Evolutionary conservation across 2,797 vertebrate species (phyloP), one percentile per base, ranked within the genome.

Genomic region (Chelonia mydas): DNA sequence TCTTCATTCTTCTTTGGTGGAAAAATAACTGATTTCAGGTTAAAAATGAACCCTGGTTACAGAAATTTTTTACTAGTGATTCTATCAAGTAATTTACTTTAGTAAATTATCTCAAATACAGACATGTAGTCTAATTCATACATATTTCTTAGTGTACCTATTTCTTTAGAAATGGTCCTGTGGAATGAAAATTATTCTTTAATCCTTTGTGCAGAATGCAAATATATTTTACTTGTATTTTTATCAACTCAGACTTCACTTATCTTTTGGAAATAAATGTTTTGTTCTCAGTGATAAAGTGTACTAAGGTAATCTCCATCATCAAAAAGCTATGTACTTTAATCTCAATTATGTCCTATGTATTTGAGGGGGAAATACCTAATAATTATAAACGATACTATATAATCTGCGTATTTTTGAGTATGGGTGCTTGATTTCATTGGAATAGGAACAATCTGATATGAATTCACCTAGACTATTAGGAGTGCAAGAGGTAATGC

Each of bases 31-130:
- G 92, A 87, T 89, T 92, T 97, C 1, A 7, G 89, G 84, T 95
- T 97, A 97, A 98, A 97, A 97, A 97, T 97, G 94, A 97, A 97
- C 95, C 84, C 93, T 96, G 86, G 97, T 90, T 91, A 86, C 57
- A 86, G 86, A 96, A 96, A 92, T 95, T 93, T 94, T 97, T 97
- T 95, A 97, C 88, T 96, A 96, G 93, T 93, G 83, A 82, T 89
- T 88, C 55, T 88, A 92, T 90, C 80, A 94, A 96, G 93, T 86
- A 90, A 95, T 97, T 97, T 94, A 95, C 89, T 92, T 93, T 96
- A 96, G 61, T 87, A 94, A 93, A 83, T 95, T 93, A 96, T 90
- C 84, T 94, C 92, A 95, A 80, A 37, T 80, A 17, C 33, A 54
- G 79, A 80, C 50, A 51, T 50, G 45, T 45, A 83, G 55, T 83